Evolutionary conservation across 2,113 vertebrate species (phyloP), one percentile per base, ranked within the genome.

Genomic region (Oreochromis aureus): DNA sequence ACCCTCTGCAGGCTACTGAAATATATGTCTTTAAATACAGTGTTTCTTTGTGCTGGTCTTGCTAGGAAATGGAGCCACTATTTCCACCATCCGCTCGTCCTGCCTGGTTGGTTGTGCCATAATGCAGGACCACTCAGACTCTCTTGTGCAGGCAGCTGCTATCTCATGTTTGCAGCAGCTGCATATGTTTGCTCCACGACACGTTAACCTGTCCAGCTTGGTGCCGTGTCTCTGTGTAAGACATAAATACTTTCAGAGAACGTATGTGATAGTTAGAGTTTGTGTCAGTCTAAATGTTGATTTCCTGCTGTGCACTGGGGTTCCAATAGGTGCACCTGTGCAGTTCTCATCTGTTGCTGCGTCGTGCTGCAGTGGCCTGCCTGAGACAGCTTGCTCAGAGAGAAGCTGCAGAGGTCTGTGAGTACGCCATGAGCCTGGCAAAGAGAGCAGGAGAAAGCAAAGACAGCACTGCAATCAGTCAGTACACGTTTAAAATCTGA

Each of bases 31-130:
- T 16, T 48, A 18, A 59, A 19, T 51, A 61, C 58, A 5, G 4
- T 16, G 8, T 84, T 51, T 90, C 10, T 83, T 19, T 69, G 27
- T 78, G 8, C 80, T 92, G 48, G 18, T 19, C 69, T 86, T 87
- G 9, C 6, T 78, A 99, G 99, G 99, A 82, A 99, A 98, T 1
- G 97, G 98, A 93, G 97, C 97, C 53, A 98, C 98, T 2, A 98
- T 98, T 95, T 99, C 98, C 32, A 99, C 99, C 41, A 99, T 99
- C 90, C 98, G 99, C 87, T 99, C 98, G 2, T 99, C 99, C 16
- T 99, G 99, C 91, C 96, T 99, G 94, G 99, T 99, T 89, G 99
- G 98, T 22, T 99, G 99, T 91, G 98, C 98, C n/a, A 99, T 99
- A 93, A 99, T 99, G 90, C 99, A 99, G 95, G 99, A 99, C 94